Conservation (phyloP, 2,888 invertebrate species). For the Eupeodes latifasciatus region DNA sequence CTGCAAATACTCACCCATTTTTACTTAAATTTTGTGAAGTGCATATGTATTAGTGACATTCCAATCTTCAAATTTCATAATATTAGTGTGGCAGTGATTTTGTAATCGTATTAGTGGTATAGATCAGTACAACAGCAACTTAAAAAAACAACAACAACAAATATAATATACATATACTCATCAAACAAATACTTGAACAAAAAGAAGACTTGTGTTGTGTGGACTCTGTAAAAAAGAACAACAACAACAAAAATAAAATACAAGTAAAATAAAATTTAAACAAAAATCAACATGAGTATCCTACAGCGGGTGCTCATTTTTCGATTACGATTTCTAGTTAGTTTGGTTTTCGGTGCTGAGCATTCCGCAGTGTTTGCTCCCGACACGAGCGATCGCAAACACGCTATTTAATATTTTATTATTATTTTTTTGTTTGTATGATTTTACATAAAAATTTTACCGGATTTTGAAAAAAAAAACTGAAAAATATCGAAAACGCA, state of each 20-base stretch:
- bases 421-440: not conserved
- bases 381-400: constrained; percentile 59
- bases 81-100: constrained; percentile 72
- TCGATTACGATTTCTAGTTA: constrained; percentile 75
- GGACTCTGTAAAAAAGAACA: not conserved
- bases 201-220: constrained; percentile 31
- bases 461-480: constrained; percentile 25
- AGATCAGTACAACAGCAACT: not conserved
- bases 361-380: constrained; percentile 74
- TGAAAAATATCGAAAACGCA: constrained; percentile 44
- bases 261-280: constrained; percentile 1
- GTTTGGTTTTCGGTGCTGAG: constrained; percentile 76
- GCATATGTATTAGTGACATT: constrained; percentile 64
- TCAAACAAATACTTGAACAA: not conserved
- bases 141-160: constrained; percentile 5
- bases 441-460: constrained; percentile 31
- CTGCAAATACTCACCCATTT: constrained; percentile 64
- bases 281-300: constrained; percentile 42
- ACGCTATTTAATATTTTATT: constrained; percentile 5
- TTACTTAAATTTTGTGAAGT: not conserved
- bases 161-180: constrained; percentile 21
- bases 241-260: too few relatives aligned
- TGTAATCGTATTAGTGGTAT: constrained; percentile 68
- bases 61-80: constrained; percentile 55
- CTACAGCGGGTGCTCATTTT: constrained; percentile 74